These are phyloP conservation scores for Drosophila pectinifera DNA, from an alignment of 1,140 invertebrate species.

Conservation along the genomic window DNA sequence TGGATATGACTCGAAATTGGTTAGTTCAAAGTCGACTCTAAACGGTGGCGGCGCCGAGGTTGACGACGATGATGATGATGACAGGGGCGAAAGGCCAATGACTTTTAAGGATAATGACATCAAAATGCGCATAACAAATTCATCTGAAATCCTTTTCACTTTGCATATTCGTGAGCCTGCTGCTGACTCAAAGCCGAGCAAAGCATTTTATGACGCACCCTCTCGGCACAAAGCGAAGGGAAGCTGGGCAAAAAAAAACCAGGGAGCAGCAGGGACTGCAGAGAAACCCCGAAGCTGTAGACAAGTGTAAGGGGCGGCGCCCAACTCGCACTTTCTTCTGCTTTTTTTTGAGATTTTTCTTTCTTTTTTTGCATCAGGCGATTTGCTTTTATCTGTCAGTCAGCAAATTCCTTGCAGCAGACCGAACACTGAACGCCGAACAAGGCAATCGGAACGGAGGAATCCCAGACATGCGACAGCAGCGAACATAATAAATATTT, in stretches of 20 bases:
- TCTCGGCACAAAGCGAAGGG: not conserved
- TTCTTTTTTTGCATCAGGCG: slow-evolving; percentile 20
- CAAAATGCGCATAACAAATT: slow-evolving; percentile 76
- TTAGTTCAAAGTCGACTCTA: slow-evolving; percentile 8
- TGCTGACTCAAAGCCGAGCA: slow-evolving; percentile 7
- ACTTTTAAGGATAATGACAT: slow-evolving; percentile 74
- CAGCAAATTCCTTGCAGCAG: slow-evolving; percentile 23
- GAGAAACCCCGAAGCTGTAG: slow-evolving; percentile 11
- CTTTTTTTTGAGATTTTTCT: slow-evolving; percentile 1
- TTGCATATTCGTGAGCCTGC: slow-evolving; percentile 49
- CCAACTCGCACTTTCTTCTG: slow-evolving; percentile 5
- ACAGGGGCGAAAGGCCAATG: slow-evolving; percentile 49
- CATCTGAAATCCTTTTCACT: slow-evolving; percentile 74
- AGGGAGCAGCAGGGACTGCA: not conserved
- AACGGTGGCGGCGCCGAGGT: not conserved
- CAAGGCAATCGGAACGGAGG: slow-evolving; percentile 17
- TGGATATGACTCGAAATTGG: slow-evolving; percentile 20
- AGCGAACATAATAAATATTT: slow-evolving; percentile 22
- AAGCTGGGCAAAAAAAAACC: not conserved
- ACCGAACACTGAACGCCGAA: slow-evolving; percentile 14
- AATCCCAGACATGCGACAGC: slow-evolving; percentile 19
- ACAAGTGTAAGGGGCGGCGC: slow-evolving; percentile 23
- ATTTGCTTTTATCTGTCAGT: slow-evolving; percentile 23
- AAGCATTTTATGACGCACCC: slow-evolving; percentile 34
- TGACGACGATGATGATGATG: slow-evolving; percentile 15